Evolutionary conservation across 2,888 invertebrate species (phyloP), one percentile per base, ranked within the genome.

Genomic region (Lochmaea crataegi): DNA sequence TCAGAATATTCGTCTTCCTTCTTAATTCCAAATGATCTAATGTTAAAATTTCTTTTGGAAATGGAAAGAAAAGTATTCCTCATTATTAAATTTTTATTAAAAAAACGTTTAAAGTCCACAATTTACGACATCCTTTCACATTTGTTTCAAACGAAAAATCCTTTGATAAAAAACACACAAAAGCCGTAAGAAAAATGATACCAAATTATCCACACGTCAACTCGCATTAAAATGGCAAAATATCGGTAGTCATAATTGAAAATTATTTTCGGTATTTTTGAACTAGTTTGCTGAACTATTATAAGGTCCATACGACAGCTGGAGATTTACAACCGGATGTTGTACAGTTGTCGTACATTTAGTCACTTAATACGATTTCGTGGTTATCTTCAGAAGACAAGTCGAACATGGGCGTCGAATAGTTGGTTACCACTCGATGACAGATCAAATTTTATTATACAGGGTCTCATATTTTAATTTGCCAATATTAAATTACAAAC

Each of bases 241-340:
- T 72, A 72, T 76, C 75, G 68, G 65, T 72, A 75, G 75, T 73
- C 71, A 76, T 72, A 75, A 76, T 76, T 73, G 75, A 74, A 66
- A 76, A 76, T 78, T 78, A 78, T 78, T 78, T 73, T 71, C 75
- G 76, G 74, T 75, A 74, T 76, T 75, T 78, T 76, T 76, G 78
- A 76, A 76, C 75, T 76, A 78, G 76, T 78, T 77, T 76, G 78
- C 75, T 73, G 76, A 72, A 80, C 80, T 79, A 79, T 80, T 79
- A 80, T 80, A 78, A 78, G 80, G 78, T 73, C 72, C 75, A 71
- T 78, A 79, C 76, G 80, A 80, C 80, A 79, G 79, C 77, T 80
- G 80, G 77, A 79, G 77, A 80, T 81, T 80, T 80, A 81, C 79
- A 78, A 78, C 81, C 81, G 81, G 81, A 81, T 81, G 81, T 80